phyloP scores from a whole-genome alignment of 2,797 vertebrate species.

The Somateria mollissima region DNA sequence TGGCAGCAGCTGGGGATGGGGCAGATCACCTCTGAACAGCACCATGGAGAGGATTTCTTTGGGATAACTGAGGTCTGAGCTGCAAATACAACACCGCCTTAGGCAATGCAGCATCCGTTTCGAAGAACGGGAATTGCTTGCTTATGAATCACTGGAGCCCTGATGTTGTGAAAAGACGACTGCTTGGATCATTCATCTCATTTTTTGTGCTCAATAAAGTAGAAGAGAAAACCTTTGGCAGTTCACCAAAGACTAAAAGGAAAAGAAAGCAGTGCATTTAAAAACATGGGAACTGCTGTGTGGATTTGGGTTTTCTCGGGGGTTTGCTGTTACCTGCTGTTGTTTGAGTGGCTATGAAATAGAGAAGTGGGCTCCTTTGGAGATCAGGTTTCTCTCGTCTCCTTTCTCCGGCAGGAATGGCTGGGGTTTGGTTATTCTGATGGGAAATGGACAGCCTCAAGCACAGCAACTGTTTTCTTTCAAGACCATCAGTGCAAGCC shows the following conservation, averaged over 20 bases:
- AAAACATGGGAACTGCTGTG: not conserved
- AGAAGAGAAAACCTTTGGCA: slow-evolving; percentile 3
- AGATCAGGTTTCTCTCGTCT: not conserved
- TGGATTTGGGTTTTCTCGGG: not conserved
- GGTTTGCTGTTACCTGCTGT: not conserved
- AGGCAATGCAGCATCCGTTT: not conserved
- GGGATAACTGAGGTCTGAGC: not conserved
- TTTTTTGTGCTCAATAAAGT: not conserved
- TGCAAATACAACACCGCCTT: not conserved
- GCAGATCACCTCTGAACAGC: not conserved
- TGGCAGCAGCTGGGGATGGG: not conserved
- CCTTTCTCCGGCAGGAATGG: not conserved
- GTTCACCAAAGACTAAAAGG: not conserved
- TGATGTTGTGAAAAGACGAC: not conserved
- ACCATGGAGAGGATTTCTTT: not conserved
- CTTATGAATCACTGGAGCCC: not conserved
- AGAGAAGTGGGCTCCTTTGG: not conserved
- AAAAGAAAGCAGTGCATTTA: not conserved
- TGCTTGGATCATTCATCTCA: not conserved
- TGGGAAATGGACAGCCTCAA: not conserved
- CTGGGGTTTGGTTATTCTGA: not conserved
- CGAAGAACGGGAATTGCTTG: not conserved
- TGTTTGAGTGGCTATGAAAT: not conserved
- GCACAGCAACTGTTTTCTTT: too few species aligned
- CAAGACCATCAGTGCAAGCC: not conserved